Evolutionary conservation across 2,888 invertebrate species (phyloP).

Genomic region (Panzeria rudis): DNA sequence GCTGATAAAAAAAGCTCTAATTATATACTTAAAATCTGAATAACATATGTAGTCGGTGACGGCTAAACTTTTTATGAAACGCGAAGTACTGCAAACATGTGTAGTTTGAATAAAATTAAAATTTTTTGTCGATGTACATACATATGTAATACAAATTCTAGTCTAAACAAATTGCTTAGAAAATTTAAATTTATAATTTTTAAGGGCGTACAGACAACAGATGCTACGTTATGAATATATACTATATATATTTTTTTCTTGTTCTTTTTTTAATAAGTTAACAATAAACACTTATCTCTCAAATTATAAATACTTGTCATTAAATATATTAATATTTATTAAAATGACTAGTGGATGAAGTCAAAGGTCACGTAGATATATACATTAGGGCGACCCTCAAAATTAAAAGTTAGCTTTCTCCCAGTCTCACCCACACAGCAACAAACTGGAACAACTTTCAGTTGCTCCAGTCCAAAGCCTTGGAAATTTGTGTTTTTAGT

Average conservation of each 20-base stretch:
- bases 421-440: no score
- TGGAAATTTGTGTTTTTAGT: no score
- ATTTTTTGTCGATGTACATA: not conserved
- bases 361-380: not conserved
- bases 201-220: constrained; percentile 13
- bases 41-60: no score
- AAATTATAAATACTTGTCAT: not conserved
- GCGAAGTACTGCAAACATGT: no score
- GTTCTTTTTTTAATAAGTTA: not conserved
- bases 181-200: constrained; percentile 41
- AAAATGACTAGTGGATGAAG: not conserved
- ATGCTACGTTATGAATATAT: not conserved
- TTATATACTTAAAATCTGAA: no score
- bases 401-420: no score
- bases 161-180: not conserved
- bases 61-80: no score
- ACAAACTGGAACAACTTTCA: no score
- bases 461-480: no score
- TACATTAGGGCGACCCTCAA: no score
- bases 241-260: not conserved
- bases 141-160: constrained; percentile 12
- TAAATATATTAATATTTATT: not conserved
- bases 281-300: not conserved
- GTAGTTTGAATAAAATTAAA: not conserved
- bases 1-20: no score